A percentile compares a stretch with the other conserved stretches of the same genome.
These are phyloP conservation scores for Danio choprae DNA, from an alignment of 2,797 vertebrate species.

Conservation along the genomic window DNA sequence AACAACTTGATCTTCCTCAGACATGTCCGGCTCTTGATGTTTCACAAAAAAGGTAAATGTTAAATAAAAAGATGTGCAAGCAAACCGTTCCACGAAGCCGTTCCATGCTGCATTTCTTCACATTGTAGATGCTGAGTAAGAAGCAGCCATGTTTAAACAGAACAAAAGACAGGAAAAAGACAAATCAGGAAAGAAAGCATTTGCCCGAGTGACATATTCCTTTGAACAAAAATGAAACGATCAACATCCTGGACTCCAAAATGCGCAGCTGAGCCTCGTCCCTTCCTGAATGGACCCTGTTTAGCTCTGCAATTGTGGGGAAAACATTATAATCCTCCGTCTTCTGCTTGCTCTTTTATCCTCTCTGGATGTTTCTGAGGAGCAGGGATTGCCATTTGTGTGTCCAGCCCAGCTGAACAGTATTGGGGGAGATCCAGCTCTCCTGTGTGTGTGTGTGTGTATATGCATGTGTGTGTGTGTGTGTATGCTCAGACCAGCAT, in stretches of 20 bases:
- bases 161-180: conserved; percentile 60
- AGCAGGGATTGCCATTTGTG: conserved; percentile 65
- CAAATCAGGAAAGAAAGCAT: conserved; percentile 41
- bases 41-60: conserved; percentile 25
- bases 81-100: conserved; percentile 65
- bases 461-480: conserved; percentile 74
- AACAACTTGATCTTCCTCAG: conserved; percentile 25
- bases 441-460: conserved; percentile 64
- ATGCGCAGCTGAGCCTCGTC: conserved; percentile 33
- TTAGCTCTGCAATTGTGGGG: conserved; percentile 71
- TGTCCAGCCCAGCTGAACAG: conserved; percentile 95
- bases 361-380: conserved; percentile 64
- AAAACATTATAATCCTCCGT: conserved; percentile 51
- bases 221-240: conserved; percentile 28
- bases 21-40: conserved; percentile 63
- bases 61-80: conserved; percentile 55
- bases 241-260: conserved; percentile 44
- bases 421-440: conserved; percentile 92
- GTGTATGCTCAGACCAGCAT: conserved; percentile 91
- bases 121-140: conserved; percentile 77
- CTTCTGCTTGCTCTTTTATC: conserved; percentile 71
- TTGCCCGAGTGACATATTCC: conserved; percentile 72
- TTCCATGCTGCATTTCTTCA: conserved; percentile 72
- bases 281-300: conserved; percentile 68
- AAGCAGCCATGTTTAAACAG: conserved; percentile 72